Base-by-base conservation (phyloP, 92 coral and sea anemone genomes). In the Palythoa heliodiscus region DNA sequence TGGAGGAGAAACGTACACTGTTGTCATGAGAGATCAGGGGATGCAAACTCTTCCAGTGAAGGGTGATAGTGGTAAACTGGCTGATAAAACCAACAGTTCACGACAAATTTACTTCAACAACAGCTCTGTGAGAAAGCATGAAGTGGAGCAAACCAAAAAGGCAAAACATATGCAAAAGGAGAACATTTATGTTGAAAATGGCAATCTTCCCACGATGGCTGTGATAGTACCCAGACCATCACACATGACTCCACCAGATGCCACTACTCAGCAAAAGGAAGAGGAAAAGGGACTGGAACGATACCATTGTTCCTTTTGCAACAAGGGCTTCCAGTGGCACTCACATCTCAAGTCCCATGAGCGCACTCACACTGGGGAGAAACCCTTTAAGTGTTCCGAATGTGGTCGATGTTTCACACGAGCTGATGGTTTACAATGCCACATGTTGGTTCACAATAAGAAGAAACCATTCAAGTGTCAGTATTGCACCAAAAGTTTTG, bases 371-470 rank as follows among this genome's bases (percentile, higher is more conserved):
- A 93, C 98, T 40, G 98, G 99, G 0, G 97, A 92, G 70, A 91
- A 92, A 75, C 98, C 99, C 23, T 93, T 86, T 72, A 94, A 92
- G 78, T 95, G 98, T 70, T 88, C 95, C 23, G 95, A 92, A 67
- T 94, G 98, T 72, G 77, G 89, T 15, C 93, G 98, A 35, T 89
- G 95, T 35, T 96, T 96, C 87, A 93, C 98, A 77, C 91, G 99
- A 40, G 99, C 95, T 77, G 99, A 97, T 90, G 99, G 98, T 57
- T 78, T 94, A 83, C 98, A 96, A 80, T 94, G 96, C 77, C 98
- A 96, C 78, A 93, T 94, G 97, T 73, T 92, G 6, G 95, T 94
- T 9, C 98, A 94, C 92, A 92, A 87, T 86, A 96, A 94, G 74
- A 92, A 94, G 77, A 88, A 91, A 20, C 91, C 95, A 11, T 91